Evolutionary conservation across 2,113 vertebrate species (phyloP).

Genomic region (Chascanopsetta lugubris): DNA sequence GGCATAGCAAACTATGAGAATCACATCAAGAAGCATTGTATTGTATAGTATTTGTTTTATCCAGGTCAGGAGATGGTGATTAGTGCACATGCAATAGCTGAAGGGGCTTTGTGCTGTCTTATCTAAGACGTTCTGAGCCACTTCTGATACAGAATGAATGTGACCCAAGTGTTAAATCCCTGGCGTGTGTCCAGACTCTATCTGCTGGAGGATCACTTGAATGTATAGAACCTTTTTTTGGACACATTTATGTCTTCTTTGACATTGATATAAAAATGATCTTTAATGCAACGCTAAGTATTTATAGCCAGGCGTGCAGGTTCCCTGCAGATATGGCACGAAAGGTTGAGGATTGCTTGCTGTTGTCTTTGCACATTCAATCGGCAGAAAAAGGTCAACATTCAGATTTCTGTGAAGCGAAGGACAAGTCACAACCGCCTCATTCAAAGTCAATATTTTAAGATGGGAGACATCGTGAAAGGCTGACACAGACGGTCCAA

Average conservation of each 20-base stretch:
- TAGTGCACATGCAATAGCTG: conserved; percentile 22
- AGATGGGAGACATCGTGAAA: background rate
- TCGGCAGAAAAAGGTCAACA: background rate
- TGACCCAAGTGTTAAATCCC: conserved; percentile 21
- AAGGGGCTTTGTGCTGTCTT: conserved; percentile 23
- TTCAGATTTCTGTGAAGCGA: conserved; percentile 6
- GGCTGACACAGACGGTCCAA: background rate
- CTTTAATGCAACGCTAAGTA: background rate
- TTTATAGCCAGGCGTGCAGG: background rate
- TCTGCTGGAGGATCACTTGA: conserved; percentile 6
- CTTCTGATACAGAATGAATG: conserved; percentile 31
- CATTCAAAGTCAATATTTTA: conserved; percentile 23
- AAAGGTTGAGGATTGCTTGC: background rate
- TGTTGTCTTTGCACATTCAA: background rate
- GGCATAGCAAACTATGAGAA: conserved; percentile 28
- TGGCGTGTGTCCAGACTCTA: conserved; percentile 10
- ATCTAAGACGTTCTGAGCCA: conserved; percentile 18
- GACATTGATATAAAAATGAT: background rate
- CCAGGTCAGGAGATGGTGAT: conserved; percentile 33
- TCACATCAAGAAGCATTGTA: conserved; percentile 35
- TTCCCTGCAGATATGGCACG: background rate
- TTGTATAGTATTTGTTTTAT: conserved; percentile 37
- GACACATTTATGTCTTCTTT: conserved; percentile 1
- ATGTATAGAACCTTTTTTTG: background rate
- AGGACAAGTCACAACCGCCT: conserved; percentile 25